Base-by-base conservation (phyloP, 2,888 invertebrate genomes). In the Oligia fasciuncula region DNA sequence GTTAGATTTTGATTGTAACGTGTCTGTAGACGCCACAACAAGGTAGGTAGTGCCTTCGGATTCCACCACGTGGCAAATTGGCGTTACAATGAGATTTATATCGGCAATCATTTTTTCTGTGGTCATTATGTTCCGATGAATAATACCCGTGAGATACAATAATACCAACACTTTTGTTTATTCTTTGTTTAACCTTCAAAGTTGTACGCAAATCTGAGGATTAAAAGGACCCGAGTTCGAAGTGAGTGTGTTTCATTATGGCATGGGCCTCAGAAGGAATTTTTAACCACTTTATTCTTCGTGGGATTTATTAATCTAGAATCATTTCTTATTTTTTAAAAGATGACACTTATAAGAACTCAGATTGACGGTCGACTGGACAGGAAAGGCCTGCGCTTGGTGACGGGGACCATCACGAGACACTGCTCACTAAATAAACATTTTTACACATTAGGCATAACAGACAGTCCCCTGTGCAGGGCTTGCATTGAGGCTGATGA, bases 41-140 rank as follows among this genome's bases (percentile, higher is more conserved):
- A 75, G 77, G 76, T 74, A 72, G 80, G 81, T 65, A 49, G 75
- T 83, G 62, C 79, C 79, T 77, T 79, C 68, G 71, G 76, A 88
- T 84, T 72, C 79, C 81, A 80, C 87, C 80, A 87, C 85, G 87
- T 88, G 83, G 84, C 67, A 86, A 87, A 87, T 85, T 87, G 84
- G 86, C 76, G 81, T 89, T 87, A 80, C 84, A 86, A 85, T 81
- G 35, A 80, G 73, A 84, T 85, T 87, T 82, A 78, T 78, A 81
- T 80, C 81, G 76, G 69, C 77, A 83, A 80, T 84, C n/a, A 80
- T 87, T 85, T 87, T 78, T 87, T 62, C 68, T 81, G 60, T 76
- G 78, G 77, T 87, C 77, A 85, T 85, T 85, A 81, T 77, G 46
- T 81, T 73, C 72, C 35, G 66, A 86, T 88, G 76, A 78, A 87